Conservation (phyloP, 2,797 vertebrate genomes). For the Pempheris klunzingeri region DNA sequence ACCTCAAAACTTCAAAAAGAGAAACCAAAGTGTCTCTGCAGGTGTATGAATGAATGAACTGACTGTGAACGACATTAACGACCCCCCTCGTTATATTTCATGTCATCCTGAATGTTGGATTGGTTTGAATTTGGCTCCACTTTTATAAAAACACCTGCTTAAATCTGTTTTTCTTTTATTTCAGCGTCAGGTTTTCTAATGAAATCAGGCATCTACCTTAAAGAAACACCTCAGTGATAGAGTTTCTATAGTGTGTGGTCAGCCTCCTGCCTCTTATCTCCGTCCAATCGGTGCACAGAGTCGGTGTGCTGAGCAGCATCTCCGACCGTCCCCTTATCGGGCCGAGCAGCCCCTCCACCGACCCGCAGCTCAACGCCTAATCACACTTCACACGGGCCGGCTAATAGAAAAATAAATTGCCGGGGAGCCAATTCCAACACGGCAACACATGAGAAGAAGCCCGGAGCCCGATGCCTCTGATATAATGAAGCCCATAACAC, state of each 20-base stretch:
- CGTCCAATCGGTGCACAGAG: constrained; percentile 44
- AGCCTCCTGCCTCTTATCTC: constrained; percentile 45
- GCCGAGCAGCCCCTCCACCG: constrained; percentile 55
- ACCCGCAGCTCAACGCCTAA: constrained; percentile 48
- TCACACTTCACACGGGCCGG: constrained; percentile 64
- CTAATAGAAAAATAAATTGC: constrained; percentile 76
- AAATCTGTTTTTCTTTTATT: not conserved
- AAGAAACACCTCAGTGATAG: too few relatives aligned
- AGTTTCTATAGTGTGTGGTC: too few relatives aligned
- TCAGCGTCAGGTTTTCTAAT: not conserved
- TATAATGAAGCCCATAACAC: constrained; percentile 51
- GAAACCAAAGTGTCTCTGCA: too few relatives aligned
- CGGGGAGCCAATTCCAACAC: constrained; percentile 46
- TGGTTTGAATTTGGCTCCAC: too few relatives aligned
- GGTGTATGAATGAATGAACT: too few relatives aligned
- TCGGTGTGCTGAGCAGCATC: constrained; percentile 28
- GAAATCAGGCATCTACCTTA: not conserved
- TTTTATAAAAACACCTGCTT: not conserved
- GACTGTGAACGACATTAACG: too few relatives aligned
- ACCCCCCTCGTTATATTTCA: not conserved
- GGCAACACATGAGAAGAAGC: constrained; percentile 20
- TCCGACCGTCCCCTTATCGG: constrained; percentile 63
- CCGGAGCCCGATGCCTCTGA: constrained; percentile 42
- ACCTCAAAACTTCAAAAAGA: too few relatives aligned
- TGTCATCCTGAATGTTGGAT: not conserved